Evolutionary conservation across 2,113 vertebrate species (phyloP).

Genomic region (Laticauda colubrina): DNA sequence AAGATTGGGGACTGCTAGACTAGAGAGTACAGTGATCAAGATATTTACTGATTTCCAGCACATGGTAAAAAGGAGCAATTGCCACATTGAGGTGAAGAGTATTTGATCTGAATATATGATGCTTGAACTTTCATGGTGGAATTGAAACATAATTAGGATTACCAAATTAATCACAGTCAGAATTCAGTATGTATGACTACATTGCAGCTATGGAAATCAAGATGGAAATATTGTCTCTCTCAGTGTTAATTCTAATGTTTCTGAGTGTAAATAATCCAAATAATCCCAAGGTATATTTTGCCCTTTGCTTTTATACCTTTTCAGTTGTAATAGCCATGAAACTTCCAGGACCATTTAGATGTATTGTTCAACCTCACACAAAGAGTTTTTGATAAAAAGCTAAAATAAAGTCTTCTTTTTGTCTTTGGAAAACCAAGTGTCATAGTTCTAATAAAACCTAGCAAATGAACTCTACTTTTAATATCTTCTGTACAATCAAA

Average conservation of each 20-base stretch:
- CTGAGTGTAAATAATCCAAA: neutral
- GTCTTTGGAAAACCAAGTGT: neutral
- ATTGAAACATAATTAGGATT: neutral
- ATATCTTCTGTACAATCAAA: constrained; percentile 1
- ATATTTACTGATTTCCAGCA: neutral
- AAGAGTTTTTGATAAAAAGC: neutral
- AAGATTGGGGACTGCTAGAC: neutral
- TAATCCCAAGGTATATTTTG: neutral
- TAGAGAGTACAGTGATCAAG: neutral
- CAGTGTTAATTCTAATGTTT: neutral
- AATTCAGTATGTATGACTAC: too few relatives aligned
- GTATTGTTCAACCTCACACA: neutral
- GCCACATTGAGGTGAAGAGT: neutral
- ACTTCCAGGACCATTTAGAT: neutral
- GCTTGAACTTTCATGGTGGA: neutral
- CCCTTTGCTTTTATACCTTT: neutral
- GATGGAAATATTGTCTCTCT: neutral
- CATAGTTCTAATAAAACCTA: neutral
- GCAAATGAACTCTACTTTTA: neutral
- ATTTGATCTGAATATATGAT: neutral
- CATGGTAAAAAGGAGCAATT: neutral
- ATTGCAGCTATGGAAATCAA: neutral
- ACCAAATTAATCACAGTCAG: neutral
- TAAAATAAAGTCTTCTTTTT: neutral
- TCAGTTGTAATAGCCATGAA: neutral